A percentile compares a stretch with the other conserved stretches of the same genome.
phyloP scores from a whole-genome alignment of 1,140 invertebrate genomes.

The Ditylenchus dipsaci region DNA sequence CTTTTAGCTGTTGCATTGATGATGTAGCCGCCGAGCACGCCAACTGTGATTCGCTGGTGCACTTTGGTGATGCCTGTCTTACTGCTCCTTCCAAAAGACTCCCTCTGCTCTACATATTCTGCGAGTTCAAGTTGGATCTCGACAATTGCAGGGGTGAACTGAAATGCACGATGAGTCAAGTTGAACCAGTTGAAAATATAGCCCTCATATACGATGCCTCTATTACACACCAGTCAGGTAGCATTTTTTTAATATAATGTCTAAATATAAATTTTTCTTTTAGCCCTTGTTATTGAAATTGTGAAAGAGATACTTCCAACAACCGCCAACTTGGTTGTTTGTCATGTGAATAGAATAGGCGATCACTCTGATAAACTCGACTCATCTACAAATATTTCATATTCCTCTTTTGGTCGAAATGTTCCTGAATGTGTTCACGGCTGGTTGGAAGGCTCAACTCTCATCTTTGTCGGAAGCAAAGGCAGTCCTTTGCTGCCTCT shows the following conservation, averaged over 20 bases:
- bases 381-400: background rate
- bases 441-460: constrained; percentile 1
- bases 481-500: constrained; percentile 42
- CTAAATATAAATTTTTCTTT: background rate
- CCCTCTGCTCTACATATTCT: constrained; percentile 47
- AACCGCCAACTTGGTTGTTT: background rate
- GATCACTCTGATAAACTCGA: background rate
- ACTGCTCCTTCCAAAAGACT: constrained; percentile 28
- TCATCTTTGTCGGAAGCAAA: constrained; percentile 33
- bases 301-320: background rate
- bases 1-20: constrained; percentile 51
- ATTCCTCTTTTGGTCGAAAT: constrained; percentile 6
- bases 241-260: background rate
- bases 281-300: background rate
- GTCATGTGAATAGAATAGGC: background rate
- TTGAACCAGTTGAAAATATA: background rate
- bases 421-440: background rate
- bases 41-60: constrained; percentile 41
- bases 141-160: constrained; percentile 26
- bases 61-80: constrained; percentile 50
- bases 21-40: constrained; percentile 49
- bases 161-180: constrained; percentile 8
- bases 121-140: constrained; percentile 26
- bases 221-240: background rate
- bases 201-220: background rate